Base-by-base conservation (phyloP, 2,888 invertebrate genomes). In the Clepsis dumicolana region DNA sequence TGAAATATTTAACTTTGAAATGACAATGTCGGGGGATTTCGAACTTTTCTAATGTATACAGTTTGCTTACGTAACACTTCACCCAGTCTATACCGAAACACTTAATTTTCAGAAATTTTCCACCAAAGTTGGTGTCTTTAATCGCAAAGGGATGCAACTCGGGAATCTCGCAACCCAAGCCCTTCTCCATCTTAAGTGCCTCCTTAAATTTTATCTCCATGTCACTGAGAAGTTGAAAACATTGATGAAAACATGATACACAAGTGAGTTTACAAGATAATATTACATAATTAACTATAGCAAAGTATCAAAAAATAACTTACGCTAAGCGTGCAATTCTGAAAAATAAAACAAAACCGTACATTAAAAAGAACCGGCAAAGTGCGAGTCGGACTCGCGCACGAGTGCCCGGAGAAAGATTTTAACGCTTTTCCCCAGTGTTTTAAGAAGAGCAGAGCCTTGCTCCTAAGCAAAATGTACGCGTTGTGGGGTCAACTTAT, bases 1-100 rank as follows among this genome's bases (percentile, higher is more conserved):
- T n/a, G n/a, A n/a, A n/a, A n/a, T n/a, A n/a, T n/a, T n/a, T n/a
- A n/a, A n/a, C n/a, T n/a, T n/a, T n/a, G n/a, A n/a, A n/a, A n/a
- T 3, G 29, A 29, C 29, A 7, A 7, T 4, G 29, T 29, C 29
- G 29, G 4, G 29, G 29, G 29, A 29, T 29, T 29, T 29, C 29
- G 29, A 29, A 29, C n/a, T n/a, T n/a, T n/a, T n/a, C n/a, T n/a
- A n/a, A 29, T 29, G 7, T 10, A 35, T 10, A 54, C 2, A 54
- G 1, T 1, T 18, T 25, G 2, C 59, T 59, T n/a, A 59, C 59
- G 25, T 59, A 59, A 25, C 59, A 59, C 12, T 41, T 59, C 10
- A 59, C 59, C 59, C 59, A 59, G 16, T 59, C 59, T n/a, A 0
- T 41, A 4, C 60, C 60, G 1, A 2, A 29, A 14, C 60, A 61